Evolutionary conservation across 2,113 vertebrate species (phyloP).

Genomic region (Irena cyanogastra): DNA sequence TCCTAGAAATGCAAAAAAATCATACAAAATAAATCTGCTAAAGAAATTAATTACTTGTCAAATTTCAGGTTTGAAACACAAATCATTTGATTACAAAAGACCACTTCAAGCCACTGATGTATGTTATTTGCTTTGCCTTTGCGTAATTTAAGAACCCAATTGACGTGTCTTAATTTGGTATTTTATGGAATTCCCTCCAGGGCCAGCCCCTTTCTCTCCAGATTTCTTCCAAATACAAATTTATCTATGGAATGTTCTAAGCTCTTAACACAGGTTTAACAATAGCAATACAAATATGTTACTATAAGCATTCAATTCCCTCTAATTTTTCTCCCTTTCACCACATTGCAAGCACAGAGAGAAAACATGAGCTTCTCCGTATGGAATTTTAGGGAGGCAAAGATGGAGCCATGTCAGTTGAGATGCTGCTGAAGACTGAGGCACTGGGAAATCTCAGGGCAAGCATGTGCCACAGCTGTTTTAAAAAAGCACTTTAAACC

Average conservation of each 20-base stretch:
- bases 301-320: neutral
- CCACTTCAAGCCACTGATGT: neutral
- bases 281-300: neutral
- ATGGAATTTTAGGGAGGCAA: slow-evolving; percentile 11
- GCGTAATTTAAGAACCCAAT: slow-evolving; percentile 22
- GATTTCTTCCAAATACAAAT: neutral
- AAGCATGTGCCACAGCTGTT: neutral
- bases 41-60: slow-evolving; percentile 19
- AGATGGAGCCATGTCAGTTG: neutral
- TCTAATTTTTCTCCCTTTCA: slow-evolving; percentile 11
- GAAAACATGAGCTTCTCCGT: neutral
- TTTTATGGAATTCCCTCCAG: slow-evolving; percentile 32
- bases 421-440: neutral
- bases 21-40: neutral
- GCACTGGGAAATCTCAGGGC: neutral
- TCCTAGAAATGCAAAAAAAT: neutral
- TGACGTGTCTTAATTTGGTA: slow-evolving; percentile 35
- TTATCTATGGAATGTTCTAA: neutral
- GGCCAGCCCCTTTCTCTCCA: neutral
- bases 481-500: neutral
- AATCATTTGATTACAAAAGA: slow-evolving; percentile 21
- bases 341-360: neutral
- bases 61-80: slow-evolving; percentile 28
- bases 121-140: slow-evolving; percentile 37
- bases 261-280: neutral